These are phyloP conservation scores for Archips crataeganus DNA, from an alignment of 2,888 invertebrate species.

Conservation along the genomic window DNA sequence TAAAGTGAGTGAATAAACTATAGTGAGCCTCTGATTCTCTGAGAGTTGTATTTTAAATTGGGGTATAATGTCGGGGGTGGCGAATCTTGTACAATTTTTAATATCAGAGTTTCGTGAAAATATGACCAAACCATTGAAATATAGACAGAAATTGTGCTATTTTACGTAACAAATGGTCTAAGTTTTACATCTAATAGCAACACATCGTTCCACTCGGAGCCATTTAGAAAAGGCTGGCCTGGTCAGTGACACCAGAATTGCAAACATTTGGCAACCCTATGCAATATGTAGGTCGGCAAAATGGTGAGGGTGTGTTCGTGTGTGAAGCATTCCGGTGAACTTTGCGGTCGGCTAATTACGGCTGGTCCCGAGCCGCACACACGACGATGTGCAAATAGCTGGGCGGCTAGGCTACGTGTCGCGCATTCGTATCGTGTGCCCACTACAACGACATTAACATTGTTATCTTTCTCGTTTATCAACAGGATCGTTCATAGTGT, in stretches of 20 bases:
- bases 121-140: neutral
- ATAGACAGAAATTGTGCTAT: neutral
- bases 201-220: neutral
- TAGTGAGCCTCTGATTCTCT: conserved; percentile 20
- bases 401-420: conserved; percentile 64
- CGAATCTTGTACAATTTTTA: neutral
- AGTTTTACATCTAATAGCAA: conserved; percentile 6
- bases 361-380: conserved; percentile 58
- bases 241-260: neutral
- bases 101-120: neutral
- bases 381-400: conserved; percentile 71
- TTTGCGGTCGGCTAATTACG: conserved; percentile 77
- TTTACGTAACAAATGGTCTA: neutral
- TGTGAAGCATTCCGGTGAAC: conserved; percentile 66
- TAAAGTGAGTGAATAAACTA: conserved; percentile 40
- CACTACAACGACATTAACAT: conserved; percentile 29
- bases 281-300: conserved; percentile 57
- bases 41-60: conserved; percentile 31
- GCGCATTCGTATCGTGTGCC: conserved; percentile 47
- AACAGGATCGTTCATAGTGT: neutral
- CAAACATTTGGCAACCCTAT: conserved; percentile 50
- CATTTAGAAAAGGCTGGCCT: conserved; percentile 1
- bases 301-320: conserved; percentile 59
- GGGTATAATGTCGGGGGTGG: conserved; percentile 27
- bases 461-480: conserved; percentile 28